Evolutionary conservation across 2,797 vertebrate species (phyloP).

Genomic region (Margarornis squamiger): DNA sequence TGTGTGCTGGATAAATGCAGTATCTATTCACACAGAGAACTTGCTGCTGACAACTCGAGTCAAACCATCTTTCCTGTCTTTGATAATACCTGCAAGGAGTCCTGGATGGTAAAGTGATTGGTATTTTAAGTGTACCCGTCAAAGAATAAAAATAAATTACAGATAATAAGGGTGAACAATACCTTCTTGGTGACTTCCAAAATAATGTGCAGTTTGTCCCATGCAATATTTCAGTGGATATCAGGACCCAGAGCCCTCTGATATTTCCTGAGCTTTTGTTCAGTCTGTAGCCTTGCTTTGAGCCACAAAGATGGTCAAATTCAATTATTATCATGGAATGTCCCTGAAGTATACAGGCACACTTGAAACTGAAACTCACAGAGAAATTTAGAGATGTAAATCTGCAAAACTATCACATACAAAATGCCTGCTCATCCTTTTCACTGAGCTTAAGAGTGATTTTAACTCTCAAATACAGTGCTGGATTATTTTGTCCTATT

Average conservation of each 20-base stretch:
- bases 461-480: background rate
- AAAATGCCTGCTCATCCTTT: background rate
- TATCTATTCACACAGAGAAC: background rate
- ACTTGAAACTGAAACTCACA: background rate
- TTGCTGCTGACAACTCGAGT: slow-evolving; percentile 32
- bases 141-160: background rate
- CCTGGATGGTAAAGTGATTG: background rate
- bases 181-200: background rate
- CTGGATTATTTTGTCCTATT: background rate
- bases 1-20: background rate
- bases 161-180: background rate
- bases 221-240: background rate
- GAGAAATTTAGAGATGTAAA: background rate
- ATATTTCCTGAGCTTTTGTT: background rate
- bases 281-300: background rate
- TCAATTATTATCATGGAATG: background rate
- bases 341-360: background rate
- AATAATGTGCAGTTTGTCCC: background rate
- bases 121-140: background rate
- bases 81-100: background rate
- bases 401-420: background rate
- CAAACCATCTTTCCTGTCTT: background rate
- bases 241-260: background rate
- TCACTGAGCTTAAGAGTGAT: background rate
- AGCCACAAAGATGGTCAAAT: background rate